phyloP scores from a whole-genome alignment of 2,113 vertebrate genomes.

The Pluvianellus socialis region DNA sequence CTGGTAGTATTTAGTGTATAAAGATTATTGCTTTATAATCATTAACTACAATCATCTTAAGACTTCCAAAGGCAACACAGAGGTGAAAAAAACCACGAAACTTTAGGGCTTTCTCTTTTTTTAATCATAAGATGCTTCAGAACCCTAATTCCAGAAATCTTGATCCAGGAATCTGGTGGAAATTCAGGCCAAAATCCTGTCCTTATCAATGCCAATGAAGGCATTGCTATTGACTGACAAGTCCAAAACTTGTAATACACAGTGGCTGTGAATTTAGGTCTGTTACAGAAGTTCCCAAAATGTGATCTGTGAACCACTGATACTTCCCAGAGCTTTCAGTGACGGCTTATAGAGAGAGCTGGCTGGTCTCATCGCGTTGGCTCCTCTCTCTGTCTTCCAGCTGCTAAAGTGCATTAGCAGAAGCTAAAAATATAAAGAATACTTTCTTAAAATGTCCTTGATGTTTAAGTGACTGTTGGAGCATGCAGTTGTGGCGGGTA shows the following conservation, averaged over 20 bases:
- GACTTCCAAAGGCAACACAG: neutral
- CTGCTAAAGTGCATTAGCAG: neutral
- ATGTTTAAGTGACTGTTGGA: neutral
- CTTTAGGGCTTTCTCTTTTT: neutral
- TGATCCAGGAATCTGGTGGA: neutral
- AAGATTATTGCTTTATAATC: neutral
- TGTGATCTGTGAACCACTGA: neutral
- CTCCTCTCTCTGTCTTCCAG: constrained; percentile 18
- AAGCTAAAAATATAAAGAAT: neutral
- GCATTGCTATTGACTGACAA: neutral
- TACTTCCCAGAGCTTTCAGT: neutral
- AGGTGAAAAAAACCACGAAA: accelerated
- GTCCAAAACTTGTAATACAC: neutral
- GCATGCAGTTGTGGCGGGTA: neutral
- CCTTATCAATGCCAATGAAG: neutral
- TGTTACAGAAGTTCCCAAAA: neutral
- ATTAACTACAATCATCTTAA: neutral
- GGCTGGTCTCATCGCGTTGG: neutral
- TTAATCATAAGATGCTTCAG: neutral
- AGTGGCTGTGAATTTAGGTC: neutral
- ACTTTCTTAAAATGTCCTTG: neutral
- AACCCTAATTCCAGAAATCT: neutral
- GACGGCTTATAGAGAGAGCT: neutral
- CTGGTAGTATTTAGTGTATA: neutral
- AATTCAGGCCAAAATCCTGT: neutral